Evolutionary conservation across 1,140 invertebrate species (phyloP).

Genomic region (Ceratina australensis): DNA sequence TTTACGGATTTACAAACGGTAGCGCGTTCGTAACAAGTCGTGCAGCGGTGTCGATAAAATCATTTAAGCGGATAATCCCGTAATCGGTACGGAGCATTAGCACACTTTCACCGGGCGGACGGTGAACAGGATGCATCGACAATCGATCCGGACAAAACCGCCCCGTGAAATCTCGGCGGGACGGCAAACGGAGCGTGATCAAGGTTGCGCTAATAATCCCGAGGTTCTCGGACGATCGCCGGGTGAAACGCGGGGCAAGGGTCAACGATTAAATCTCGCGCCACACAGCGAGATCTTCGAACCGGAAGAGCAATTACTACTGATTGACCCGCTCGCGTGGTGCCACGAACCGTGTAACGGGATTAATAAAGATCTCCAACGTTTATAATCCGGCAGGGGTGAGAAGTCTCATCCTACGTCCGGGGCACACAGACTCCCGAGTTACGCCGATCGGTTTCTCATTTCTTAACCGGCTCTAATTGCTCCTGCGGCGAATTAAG

Average conservation of each 20-base stretch:
- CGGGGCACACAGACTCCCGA: no score
- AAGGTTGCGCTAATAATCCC: constrained; percentile 42
- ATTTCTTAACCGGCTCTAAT: constrained; percentile 40
- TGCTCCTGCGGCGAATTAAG: constrained; percentile 55
- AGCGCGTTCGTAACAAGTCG: no score
- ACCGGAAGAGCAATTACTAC: constrained; percentile 69
- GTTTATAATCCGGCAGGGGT: constrained; percentile 52
- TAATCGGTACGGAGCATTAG: neutral
- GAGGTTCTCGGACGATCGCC: neutral
- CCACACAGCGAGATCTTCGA: constrained; percentile 53
- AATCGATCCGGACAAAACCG: neutral
- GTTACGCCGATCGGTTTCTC: neutral
- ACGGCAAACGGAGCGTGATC: constrained; percentile 9
- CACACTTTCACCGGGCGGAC: neutral
- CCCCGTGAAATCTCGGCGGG: constrained; percentile 21
- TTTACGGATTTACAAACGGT: no score
- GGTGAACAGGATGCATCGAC: neutral
- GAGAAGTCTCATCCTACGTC: neutral
- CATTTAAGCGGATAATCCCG: neutral
- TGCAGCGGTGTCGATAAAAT: neutral
- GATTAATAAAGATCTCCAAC: constrained; percentile 70
- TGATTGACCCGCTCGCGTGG: constrained; percentile 64
- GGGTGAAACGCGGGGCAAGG: constrained; percentile 33
- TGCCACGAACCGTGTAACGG: constrained; percentile 63
- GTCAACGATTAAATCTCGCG: constrained; percentile 59